Base-by-base conservation (phyloP, 64 coral and sea anemone species). In the Stichodactyla helianthus region DNA sequence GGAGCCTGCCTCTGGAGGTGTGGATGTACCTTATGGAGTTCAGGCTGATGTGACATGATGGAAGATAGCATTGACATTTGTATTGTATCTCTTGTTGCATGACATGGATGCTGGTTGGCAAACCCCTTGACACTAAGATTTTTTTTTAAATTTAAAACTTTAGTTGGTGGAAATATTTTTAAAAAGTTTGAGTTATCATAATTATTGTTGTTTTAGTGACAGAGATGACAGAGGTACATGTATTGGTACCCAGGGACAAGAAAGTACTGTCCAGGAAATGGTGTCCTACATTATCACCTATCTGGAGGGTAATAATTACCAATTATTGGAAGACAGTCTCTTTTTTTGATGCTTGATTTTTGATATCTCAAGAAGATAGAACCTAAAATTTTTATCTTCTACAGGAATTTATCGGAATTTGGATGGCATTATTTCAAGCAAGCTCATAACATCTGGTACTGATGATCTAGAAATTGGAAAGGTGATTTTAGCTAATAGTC, bases 381-480 rank as follows among this genome's bases (percentile, higher is more conserved):
- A 44, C 35, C 35, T 44, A 44, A 44, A 1, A 44, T 68, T 68
- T 68, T 7, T 19, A 22, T 74, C 20, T 74, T 11, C 54, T 82
- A 25, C 13, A 84, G 83, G 83, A 23, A 84, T 84, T 31, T 84
- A 84, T 59, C 20, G 62, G 28, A 84, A 60, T 11, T 18, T 84
- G 25, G 55, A 84, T 84, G 55, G 23, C 83, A 58, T 84, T 60
- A 59, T 84, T 84, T 60, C 54, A 16, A 35, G n/a, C 19, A 84
- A 84, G 11, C 52, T 55, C 53, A 60, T 84, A 57, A 16, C 51
- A 22, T 53, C 54, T n/a, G 17, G 20, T n/a, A 56, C 19, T 17
- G 60, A 86, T 82, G 89, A 91, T 23, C 13, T 87, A 20, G 90
- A 87, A 77, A 91, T 87, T 67, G 74, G 84, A 81, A 91, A 91